These are phyloP conservation scores for Indicator indicator DNA, from an alignment of 2,113 vertebrate genomes.

Conservation along the genomic window DNA sequence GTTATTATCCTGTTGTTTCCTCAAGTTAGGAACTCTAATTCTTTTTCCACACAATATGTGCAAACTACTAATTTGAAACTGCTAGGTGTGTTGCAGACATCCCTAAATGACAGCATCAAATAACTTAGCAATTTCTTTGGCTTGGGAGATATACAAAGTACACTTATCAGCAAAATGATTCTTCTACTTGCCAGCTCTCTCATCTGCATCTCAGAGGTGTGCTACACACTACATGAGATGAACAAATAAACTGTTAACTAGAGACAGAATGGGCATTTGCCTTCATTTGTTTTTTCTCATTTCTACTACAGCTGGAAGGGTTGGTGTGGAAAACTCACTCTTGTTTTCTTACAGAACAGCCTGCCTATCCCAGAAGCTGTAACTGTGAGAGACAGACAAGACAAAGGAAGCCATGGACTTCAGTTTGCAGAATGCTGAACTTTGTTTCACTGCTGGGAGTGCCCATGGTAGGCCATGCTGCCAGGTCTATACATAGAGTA, in stretches of 20 bases:
- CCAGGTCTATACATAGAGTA: accelerated
- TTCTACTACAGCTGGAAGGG: background rate
- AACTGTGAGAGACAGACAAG: background rate
- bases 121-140: background rate
- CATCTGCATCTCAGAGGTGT: background rate
- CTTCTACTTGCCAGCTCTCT: background rate
- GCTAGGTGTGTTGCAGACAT: background rate
- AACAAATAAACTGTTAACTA: background rate
- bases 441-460: background rate
- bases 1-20: background rate
- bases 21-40: background rate
- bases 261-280: background rate
- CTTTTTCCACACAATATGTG: background rate
- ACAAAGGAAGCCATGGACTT: background rate
- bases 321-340: background rate
- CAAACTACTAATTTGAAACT: background rate
- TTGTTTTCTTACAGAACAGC: background rate
- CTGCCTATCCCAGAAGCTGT: background rate
- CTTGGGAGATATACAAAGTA: background rate
- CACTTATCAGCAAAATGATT: background rate
- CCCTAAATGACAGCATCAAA: background rate
- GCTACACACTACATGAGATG: background rate
- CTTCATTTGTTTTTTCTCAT: background rate
- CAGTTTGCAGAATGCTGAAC: background rate
- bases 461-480: background rate